Evolutionary conservation across 2,888 invertebrate species (phyloP).

Genomic region (Unio pictorum): DNA sequence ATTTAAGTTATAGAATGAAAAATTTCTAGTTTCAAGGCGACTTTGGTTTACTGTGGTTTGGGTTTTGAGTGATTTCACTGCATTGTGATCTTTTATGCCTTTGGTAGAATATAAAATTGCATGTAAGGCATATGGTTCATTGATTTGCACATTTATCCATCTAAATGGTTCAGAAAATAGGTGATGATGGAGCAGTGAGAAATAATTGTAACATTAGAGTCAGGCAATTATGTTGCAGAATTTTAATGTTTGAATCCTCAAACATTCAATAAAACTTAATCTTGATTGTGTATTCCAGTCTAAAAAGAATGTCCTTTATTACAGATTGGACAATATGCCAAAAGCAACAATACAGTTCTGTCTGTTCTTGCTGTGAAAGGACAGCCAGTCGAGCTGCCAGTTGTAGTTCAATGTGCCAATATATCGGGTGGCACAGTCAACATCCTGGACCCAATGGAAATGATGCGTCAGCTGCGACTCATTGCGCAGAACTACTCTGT

Average conservation of each 20-base stretch:
- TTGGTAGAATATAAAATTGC: no score
- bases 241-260: background rate
- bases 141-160: no score
- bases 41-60: no score
- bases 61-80: no score
- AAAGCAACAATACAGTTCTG: conserved; percentile 52
- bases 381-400: conserved; percentile 43
- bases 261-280: background rate
- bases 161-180: no score
- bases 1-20: no score
- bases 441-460: conserved; percentile 61
- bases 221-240: no score
- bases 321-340: conserved; percentile 61
- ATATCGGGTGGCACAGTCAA: conserved; percentile 59
- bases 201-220: no score
- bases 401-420: conserved; percentile 50
- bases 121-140: no score
- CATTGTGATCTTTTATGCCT: no score
- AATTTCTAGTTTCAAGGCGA: no score
- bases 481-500: conserved; percentile 63
- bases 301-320: conserved; percentile 2
- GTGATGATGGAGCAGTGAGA: no score
- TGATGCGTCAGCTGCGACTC: conserved; percentile 60
- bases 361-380: conserved; percentile 62
- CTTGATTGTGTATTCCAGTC: background rate